Percentiles rank a stretch among this genome's conserved stretches.
phyloP scores from a whole-genome alignment of 2,797 vertebrate genomes.

The Pseudomugil tenellus region DNA sequence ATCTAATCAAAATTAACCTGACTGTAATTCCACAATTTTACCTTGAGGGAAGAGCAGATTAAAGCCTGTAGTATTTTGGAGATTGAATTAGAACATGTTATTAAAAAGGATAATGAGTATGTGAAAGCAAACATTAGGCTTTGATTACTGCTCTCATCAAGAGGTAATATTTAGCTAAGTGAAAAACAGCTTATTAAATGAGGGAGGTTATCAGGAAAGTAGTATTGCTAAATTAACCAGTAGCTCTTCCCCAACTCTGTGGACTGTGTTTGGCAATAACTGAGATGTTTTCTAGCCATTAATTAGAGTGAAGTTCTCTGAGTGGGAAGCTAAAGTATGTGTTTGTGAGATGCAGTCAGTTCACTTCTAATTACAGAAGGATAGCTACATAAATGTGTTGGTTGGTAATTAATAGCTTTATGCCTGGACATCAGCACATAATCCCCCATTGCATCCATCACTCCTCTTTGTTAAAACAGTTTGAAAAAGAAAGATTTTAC shows the following conservation, averaged over 20 bases:
- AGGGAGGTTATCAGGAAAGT: constrained; percentile 67
- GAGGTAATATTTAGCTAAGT: constrained; percentile 73
- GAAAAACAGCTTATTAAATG: constrained; percentile 76
- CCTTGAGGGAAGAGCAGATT: constrained; percentile 70
- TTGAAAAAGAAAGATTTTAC: background rate
- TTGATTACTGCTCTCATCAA: constrained; percentile 76
- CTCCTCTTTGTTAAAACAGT: constrained; percentile 17
- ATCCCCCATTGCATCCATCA: constrained; percentile 9
- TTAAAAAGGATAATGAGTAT: constrained; percentile 81
- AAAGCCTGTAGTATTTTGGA: constrained; percentile 66
- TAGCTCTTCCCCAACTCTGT: constrained; percentile 47
- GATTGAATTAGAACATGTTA: constrained; percentile 81
- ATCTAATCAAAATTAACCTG: constrained; percentile 74
- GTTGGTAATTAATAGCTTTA: constrained; percentile 42
- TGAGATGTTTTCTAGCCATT: constrained; percentile 60
- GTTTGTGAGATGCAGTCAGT: constrained; percentile 5
- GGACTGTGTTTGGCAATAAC: constrained; percentile 56
- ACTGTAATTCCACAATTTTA: constrained; percentile 66
- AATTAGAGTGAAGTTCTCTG: constrained; percentile 52
- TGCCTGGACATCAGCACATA: constrained; percentile 13
- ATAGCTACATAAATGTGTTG: constrained; percentile 21
- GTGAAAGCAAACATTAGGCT: constrained; percentile 74
- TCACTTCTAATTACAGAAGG: constrained; percentile 34
- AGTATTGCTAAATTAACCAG: constrained; percentile 67
- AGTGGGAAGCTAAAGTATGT: constrained; percentile 15